phyloP scores from a whole-genome alignment of 1,140 invertebrate genomes.

The Goniozus legneri region DNA sequence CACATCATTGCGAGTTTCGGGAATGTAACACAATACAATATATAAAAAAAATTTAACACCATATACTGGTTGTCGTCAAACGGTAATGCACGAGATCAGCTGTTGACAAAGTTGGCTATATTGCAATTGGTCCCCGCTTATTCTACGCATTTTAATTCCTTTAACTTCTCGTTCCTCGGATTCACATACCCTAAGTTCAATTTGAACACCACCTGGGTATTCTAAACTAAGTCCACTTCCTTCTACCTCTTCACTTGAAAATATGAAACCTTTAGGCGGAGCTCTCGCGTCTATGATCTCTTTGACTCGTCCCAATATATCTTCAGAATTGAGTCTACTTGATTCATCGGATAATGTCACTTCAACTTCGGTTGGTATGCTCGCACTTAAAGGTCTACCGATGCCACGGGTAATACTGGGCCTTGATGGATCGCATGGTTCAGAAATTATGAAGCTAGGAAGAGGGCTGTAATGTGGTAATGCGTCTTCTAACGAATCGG shows the following conservation, averaged over 20 bases:
- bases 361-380: constrained; percentile 58
- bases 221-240: constrained; percentile 62
- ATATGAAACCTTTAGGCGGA: constrained; percentile 70
- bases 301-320: constrained; percentile 79
- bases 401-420: constrained; percentile 79
- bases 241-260: constrained; percentile 50
- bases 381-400: constrained; percentile 53
- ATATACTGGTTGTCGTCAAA: constrained; percentile 56
- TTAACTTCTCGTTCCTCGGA: constrained; percentile 72
- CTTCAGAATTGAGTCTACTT: constrained; percentile 70
- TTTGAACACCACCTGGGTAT: constrained; percentile 82
- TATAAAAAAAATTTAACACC: constrained; percentile 27
- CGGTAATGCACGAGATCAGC: constrained; percentile 82
- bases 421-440: constrained; percentile 68
- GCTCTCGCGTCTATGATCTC: constrained; percentile 76
- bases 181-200: constrained; percentile 80
- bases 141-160: constrained; percentile 83
- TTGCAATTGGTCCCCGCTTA: constrained; percentile 86
- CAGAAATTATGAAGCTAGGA: constrained; percentile 67
- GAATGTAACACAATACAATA: constrained; percentile 48
- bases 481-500: constrained; percentile 45
- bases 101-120: constrained; percentile 89
- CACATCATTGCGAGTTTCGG: constrained; percentile 22
- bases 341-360: constrained; percentile 76
- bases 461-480: constrained; percentile 48